Percentiles rank a stretch among this genome's conserved stretches.
Evolutionary conservation across 2,888 invertebrate species (phyloP).

Genomic region (Xestobium rufovillosum): DNA sequence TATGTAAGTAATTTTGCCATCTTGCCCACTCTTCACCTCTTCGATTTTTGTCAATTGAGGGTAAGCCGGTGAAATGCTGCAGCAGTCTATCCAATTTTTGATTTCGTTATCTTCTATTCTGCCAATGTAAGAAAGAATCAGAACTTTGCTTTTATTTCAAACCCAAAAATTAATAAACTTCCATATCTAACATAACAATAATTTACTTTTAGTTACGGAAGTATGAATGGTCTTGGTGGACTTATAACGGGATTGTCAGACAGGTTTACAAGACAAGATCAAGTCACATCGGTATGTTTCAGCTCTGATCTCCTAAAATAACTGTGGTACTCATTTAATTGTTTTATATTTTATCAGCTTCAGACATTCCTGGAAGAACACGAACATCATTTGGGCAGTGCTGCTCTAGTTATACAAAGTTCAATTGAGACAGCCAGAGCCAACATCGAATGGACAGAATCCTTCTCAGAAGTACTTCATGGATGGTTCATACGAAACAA

Average conservation of each 20-base stretch:
- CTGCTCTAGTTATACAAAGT: neutral
- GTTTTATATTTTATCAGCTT: neutral
- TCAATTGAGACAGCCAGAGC: slow-evolving; percentile 4
- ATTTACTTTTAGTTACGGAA: slow-evolving; percentile 12
- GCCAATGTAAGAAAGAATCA: too few species aligned
- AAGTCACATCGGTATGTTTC: slow-evolving; percentile 27
- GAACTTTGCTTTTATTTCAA: too few species aligned
- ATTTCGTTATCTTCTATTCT: too few species aligned
- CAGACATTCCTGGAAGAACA: neutral
- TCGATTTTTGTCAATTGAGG: too few species aligned
- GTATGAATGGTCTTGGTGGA: slow-evolving; percentile 43
- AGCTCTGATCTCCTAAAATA: too few species aligned
- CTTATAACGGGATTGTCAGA: slow-evolving; percentile 27
- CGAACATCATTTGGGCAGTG: neutral
- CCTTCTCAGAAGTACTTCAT: slow-evolving; percentile 7
- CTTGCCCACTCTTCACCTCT: too few species aligned
- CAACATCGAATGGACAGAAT: slow-evolving; percentile 9
- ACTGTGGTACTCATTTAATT: too few species aligned
- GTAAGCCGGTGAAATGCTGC: too few species aligned
- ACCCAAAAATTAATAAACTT: too few species aligned
- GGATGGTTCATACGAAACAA: slow-evolving; percentile 4
- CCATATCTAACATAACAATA: neutral
- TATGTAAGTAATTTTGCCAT: too few species aligned
- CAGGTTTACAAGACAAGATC: slow-evolving; percentile 26
- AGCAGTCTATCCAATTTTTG: too few species aligned